These are phyloP conservation scores for Celastrina argiolus DNA, from an alignment of 2,888 invertebrate species.

Conservation along the genomic window DNA sequence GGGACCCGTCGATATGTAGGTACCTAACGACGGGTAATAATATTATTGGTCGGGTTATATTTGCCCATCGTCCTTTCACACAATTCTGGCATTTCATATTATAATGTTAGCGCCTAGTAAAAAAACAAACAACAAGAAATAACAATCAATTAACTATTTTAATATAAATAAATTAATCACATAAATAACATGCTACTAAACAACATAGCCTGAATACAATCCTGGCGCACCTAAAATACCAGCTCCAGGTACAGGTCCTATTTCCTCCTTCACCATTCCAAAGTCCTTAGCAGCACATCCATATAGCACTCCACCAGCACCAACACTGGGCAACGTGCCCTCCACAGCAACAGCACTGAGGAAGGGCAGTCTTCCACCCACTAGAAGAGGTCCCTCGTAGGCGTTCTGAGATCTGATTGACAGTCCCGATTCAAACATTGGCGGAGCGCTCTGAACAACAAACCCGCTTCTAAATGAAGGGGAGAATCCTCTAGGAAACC, in stretches of 20 bases:
- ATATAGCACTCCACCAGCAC: conserved; percentile 23
- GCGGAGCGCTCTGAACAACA: conserved; percentile 37
- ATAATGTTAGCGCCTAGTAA: too few species aligned
- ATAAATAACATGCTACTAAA: background rate
- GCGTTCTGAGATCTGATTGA: conserved; percentile 43
- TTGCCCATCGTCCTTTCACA: too few species aligned
- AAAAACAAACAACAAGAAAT: background rate
- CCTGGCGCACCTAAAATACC: background rate
- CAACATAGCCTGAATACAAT: too few species aligned
- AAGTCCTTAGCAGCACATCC: background rate
- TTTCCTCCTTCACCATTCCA: background rate
- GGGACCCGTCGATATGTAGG: too few species aligned
- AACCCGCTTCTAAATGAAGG: conserved; percentile 26
- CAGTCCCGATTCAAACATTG: conserved; percentile 39
- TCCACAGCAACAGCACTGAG: conserved; percentile 27
- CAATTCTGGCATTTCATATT: too few species aligned
- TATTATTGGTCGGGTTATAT: too few species aligned
- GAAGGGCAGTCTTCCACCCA: conserved; percentile 38
- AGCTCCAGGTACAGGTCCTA: background rate
- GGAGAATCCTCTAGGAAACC: background rate
- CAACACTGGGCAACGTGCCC: conserved; percentile 26
- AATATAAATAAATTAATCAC: conserved; percentile 8
- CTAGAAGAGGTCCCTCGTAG: conserved; percentile 40
- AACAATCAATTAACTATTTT: background rate
- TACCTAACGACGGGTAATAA: too few species aligned